Evolutionary conservation across 2,888 invertebrate genomes (phyloP), one percentile per base, ranked within the genome.

Genomic region (Molorchus minor): DNA sequence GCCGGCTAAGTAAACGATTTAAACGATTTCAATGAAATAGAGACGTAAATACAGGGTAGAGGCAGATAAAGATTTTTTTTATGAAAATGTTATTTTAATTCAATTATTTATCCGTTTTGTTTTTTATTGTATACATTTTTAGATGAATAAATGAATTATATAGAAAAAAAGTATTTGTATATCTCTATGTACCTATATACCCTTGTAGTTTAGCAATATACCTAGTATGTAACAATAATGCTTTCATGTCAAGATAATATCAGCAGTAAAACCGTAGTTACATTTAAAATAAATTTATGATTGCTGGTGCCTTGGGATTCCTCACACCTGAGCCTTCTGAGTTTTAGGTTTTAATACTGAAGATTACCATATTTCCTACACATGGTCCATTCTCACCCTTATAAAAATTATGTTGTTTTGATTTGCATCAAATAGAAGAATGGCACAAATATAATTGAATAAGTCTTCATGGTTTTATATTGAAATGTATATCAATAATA

Each of bases 21-120:
- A 21, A 16, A 38, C 21, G 8, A 15, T 43, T 43, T 43, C 25
- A 43, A 43, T 43, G 13, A 7, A 25, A 17, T 19, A 10, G 13
- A 43, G 8, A 25, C 17, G 52, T 49, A 35, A 44, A 21, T 44
- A 54, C 54, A 54, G 54, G 54, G 54, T 54, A 54, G 54, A 15
- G n/a, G 4, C 8, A 33, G 12, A 33, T 7, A 33, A 47, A 43
- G 38, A 49, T 16, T 7, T 49, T 38, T 61, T 64, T 61, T 61
- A 64, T 60, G 53, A 41, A 61, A 30, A 46, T 57, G 59, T 64
- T 57, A 59, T 49, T 25, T 20, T 44, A 61, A 56, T 59, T 53
- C 51, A 61, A 61, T 55, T 45, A 64, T 64, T 57, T 64, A 64
- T 59, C 61, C 56, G 57, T 61, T 61, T 64, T 62, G 61, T 64